These are phyloP conservation scores for Scrobipalpa atriplicella DNA, from an alignment of 2,888 invertebrate genomes.

Conservation along the genomic window DNA sequence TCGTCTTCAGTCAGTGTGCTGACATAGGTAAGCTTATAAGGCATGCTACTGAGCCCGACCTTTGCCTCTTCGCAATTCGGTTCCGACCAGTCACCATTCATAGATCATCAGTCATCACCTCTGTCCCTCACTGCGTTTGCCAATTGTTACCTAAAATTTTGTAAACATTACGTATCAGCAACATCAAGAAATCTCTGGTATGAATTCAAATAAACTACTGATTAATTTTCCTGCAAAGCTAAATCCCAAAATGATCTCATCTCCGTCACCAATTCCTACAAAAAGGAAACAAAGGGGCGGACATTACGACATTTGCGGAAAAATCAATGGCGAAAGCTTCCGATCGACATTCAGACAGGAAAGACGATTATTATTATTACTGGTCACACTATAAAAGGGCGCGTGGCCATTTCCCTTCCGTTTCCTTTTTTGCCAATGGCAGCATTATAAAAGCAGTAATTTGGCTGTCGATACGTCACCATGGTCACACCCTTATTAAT, in stretches of 20 bases:
- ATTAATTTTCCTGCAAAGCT: not conserved
- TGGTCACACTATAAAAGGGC: conserved; percentile 62
- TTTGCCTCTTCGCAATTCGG: no score
- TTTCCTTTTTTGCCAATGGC: conserved; percentile 63
- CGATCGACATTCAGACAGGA: conserved; percentile 54
- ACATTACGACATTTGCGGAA: conserved; percentile 73
- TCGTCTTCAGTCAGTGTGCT: no score
- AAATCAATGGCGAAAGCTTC: conserved; percentile 78
- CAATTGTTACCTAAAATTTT: no score
- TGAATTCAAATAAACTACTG: no score
- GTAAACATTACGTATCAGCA: no score
- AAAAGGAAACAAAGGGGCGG: not conserved
- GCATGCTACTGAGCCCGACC: no score
- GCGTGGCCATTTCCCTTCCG: conserved; percentile 45
- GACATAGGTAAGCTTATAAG: no score
- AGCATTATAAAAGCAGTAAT: conserved; percentile 73
- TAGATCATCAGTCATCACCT: no score
- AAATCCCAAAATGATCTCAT: not conserved
- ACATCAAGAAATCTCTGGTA: no score
- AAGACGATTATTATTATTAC: conserved; percentile 77
- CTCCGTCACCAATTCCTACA: conserved; percentile 5
- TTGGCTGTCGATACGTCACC: conserved; percentile 58
- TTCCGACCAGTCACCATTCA: no score
- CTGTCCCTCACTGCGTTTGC: no score
- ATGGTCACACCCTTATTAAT: conserved; percentile 36